These are phyloP conservation scores for Hippoglossus hippoglossus DNA, from an alignment of 2,797 vertebrate species.

Conservation along the genomic window DNA sequence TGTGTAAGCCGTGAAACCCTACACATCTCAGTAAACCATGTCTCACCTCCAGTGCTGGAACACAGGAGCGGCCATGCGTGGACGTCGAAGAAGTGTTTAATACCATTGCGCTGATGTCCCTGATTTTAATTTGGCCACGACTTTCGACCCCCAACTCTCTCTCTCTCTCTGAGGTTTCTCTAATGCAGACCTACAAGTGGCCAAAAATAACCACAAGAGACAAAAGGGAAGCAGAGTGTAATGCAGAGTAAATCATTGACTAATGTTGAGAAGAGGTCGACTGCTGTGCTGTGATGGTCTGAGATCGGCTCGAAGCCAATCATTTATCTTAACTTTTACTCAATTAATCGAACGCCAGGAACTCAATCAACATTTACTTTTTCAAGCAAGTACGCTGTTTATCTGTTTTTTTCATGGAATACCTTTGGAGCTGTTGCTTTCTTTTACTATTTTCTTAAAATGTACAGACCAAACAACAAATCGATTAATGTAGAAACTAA, in stretches of 20 bases:
- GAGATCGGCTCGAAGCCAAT: too few relatives aligned
- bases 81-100: too few relatives aligned
- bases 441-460: not conserved
- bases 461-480: not conserved
- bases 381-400: too few relatives aligned
- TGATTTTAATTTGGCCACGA: not conserved
- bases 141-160: not conserved
- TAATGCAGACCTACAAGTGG: not conserved
- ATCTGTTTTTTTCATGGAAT: too few relatives aligned
- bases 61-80: not conserved
- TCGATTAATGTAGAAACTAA: not conserved
- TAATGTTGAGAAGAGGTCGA: not conserved
- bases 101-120: not conserved
- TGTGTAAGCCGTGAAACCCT: conserved; percentile 9
- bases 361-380: too few relatives aligned
- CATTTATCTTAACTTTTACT: too few relatives aligned
- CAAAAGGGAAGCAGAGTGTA: not conserved
- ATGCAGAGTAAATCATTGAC: not conserved
- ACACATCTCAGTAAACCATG: not conserved
- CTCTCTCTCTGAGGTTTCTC: not conserved
- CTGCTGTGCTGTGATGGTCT: too few relatives aligned
- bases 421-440: not conserved
- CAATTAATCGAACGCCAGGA: too few relatives aligned
- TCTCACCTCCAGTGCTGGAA: not conserved
- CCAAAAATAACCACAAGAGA: not conserved